Percentiles rank a stretch among this genome's conserved stretches.
phyloP scores from a whole-genome alignment of 92 coral and sea anemone genomes.

The Metridium senile region DNA sequence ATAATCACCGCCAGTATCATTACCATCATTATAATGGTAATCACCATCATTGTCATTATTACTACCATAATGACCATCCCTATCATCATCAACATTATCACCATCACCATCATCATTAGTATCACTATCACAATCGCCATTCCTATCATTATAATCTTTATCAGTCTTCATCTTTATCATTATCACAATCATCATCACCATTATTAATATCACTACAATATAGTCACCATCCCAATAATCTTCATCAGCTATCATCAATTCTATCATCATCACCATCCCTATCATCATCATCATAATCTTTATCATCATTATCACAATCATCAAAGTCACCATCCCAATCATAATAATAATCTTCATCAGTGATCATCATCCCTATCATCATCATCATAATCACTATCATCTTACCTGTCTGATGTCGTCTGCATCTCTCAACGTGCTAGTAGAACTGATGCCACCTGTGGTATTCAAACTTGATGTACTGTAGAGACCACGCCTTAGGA shows the following conservation, averaged over 20 bases:
- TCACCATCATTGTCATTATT: background rate
- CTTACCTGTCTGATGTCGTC: slow-evolving; percentile 74
- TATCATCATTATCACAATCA: background rate
- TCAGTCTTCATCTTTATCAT: too few species aligned
- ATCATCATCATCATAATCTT: too few species aligned
- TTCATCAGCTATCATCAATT: too few species aligned
- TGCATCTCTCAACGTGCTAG: slow-evolving; percentile 75
- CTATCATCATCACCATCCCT: background rate
- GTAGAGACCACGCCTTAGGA: slow-evolving; percentile 59
- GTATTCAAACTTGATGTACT: slow-evolving; percentile 60
- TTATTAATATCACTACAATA: background rate
- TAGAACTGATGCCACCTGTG: slow-evolving; percentile 49
- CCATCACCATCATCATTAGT: background rate
- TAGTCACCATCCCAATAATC: background rate
- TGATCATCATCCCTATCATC: background rate
- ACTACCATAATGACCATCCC: background rate
- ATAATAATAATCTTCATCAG: too few species aligned
- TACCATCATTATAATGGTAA: background rate
- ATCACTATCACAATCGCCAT: background rate
- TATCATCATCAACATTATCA: background rate
- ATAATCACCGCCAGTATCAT: too few species aligned
- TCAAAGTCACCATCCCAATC: background rate
- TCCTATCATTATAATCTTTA: background rate
- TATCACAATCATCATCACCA: background rate
- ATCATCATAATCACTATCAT: background rate